Conservation (phyloP, 1,140 invertebrate species). For the Venturia canescens region DNA sequence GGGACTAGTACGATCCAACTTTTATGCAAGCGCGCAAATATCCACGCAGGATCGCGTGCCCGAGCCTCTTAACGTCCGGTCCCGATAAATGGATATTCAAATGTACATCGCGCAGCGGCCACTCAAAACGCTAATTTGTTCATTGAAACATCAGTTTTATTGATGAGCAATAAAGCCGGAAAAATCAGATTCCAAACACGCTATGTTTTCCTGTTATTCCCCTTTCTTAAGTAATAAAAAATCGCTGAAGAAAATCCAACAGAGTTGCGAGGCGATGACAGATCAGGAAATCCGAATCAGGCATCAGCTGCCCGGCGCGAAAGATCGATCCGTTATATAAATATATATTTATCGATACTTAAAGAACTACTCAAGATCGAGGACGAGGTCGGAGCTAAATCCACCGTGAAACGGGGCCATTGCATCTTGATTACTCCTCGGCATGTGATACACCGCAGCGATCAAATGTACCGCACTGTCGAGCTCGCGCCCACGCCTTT, state of each 20-base stretch:
- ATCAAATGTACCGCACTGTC: conserved; percentile 15
- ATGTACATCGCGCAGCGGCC: no score
- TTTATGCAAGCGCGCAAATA: neutral
- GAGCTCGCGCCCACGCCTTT: neutral
- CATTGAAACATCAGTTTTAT: no score
- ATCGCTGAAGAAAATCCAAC: no score
- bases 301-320: neutral
- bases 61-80: neutral
- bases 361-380: conserved; percentile 35
- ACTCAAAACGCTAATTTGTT: no score
- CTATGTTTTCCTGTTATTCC: no score
- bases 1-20: conserved; percentile 20
- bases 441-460: conserved; percentile 27
- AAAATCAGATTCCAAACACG: no score
- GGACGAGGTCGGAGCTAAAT: conserved; percentile 56
- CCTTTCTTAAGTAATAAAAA: neutral
- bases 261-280: neutral
- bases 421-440: conserved; percentile 38
- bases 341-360: neutral
- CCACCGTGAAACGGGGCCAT: conserved; percentile 56
- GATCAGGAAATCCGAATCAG: neutral
- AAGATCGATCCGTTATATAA: conserved; percentile 2
- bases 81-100: no score
- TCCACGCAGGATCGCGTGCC: neutral
- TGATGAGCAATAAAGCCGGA: no score